Evolutionary conservation across 2,888 invertebrate species (phyloP), one percentile per base, ranked within the genome.

Genomic region (Catocala sponsa): DNA sequence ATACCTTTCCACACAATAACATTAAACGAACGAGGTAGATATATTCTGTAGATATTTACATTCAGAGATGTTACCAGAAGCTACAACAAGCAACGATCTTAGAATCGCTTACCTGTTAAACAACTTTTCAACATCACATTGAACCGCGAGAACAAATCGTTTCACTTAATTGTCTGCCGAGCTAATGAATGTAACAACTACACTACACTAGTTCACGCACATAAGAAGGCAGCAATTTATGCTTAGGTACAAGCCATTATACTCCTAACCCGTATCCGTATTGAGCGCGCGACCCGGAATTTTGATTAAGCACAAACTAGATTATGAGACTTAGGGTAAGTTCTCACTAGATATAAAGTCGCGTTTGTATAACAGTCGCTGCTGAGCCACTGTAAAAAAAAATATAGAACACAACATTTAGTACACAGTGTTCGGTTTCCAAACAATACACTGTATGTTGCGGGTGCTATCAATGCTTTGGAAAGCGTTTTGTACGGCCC

Each of bases 291-390:
- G 86, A 88, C 91, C 90, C 90, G 79, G 88, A 90, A 91, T 91
- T 91, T 90, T 91, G 91, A 91, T 91, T 91, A 91, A 89, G 89
- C 83, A 85, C 82, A 86, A 91, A 91, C 89, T 86, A 90, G 91
- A 91, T 91, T 91, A 90, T 86, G 80, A 56, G 56, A 53, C 52
- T 62, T 53, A 53, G 43, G 52, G 48, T 35, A 53, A 43, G 48
- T 53, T 48, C 35, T 38, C 33, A 53, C 15, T 49, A 53, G 47
- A 43, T 53, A 48, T 52, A 61, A 52, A 2, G 50, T 38, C 1
- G 9, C 10, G 33, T 49, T 33, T 49, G 49, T n/a, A 2, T 0
- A 47, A 9, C 11, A 25, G 25, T 25, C 47, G 15, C 25, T 10
- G 6, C 5, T 5, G 13, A 12, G 44, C 13, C 44, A 44, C 44